These are phyloP conservation scores for Emmelina monodactyla DNA, from an alignment of 2,888 invertebrate species.

Conservation along the genomic window DNA sequence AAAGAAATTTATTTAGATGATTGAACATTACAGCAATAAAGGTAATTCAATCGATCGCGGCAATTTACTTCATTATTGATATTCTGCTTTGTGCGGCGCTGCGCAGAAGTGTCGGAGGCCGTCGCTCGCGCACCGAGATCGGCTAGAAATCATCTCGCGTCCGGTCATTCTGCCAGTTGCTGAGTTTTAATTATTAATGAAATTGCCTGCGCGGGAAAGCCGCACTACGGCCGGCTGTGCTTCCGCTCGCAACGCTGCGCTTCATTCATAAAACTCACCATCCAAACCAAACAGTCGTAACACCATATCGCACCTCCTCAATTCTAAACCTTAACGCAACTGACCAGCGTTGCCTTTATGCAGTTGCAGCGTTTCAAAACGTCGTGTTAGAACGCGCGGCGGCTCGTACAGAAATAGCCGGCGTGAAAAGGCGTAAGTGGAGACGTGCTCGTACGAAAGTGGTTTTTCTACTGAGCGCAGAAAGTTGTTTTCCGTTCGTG, in stretches of 20 bases:
- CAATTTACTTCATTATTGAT: too few relatives aligned
- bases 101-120: too few relatives aligned
- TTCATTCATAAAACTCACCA: slow-evolving; percentile 59
- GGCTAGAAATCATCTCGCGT: slow-evolving; percentile 61
- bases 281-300: slow-evolving; percentile 23
- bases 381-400: slow-evolving; percentile 22
- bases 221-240: slow-evolving; percentile 56
- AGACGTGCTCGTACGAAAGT: slow-evolving; percentile 48
- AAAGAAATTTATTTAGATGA: neutral
- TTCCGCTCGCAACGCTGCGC: slow-evolving; percentile 62
- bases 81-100: too few relatives aligned
- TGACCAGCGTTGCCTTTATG: neutral
- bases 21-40: neutral
- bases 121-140: too few relatives aligned
- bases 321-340: slow-evolving; percentile 16
- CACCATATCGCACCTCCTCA: slow-evolving; percentile 9
- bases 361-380: neutral
- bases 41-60: neutral
- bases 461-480: slow-evolving; percentile 46
- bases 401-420: slow-evolving; percentile 45
- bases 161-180: slow-evolving; percentile 59
- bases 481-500: slow-evolving; percentile 59
- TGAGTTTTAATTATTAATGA: slow-evolving; percentile 65
- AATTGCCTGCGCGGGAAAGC: slow-evolving; percentile 62
- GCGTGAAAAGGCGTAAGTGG: slow-evolving; percentile 55